Conservation (phyloP, 2,797 vertebrate genomes). For the Halcyon leucocephala region DNA sequence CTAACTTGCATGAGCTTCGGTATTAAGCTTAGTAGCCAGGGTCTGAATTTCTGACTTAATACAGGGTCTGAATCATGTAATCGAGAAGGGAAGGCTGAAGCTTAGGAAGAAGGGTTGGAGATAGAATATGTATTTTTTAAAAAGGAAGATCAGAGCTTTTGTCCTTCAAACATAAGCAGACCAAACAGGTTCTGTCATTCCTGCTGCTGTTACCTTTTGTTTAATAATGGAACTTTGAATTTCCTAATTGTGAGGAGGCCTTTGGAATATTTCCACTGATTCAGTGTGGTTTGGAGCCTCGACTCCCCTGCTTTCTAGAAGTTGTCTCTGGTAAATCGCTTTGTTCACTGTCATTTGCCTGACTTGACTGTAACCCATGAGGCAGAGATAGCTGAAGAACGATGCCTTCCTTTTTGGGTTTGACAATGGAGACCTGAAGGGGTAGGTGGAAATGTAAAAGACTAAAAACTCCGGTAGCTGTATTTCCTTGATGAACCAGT, state of each 20-base stretch:
- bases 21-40: background rate
- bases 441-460: background rate
- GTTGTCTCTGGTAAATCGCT: background rate
- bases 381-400: background rate
- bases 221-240: slow-evolving; percentile 2
- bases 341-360: background rate
- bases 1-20: slow-evolving; percentile 18
- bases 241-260: background rate
- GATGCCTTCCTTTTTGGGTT: background rate
- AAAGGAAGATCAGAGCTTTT: slow-evolving; percentile 21
- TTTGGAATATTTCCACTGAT: background rate
- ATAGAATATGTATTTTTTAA: background rate
- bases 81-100: background rate
- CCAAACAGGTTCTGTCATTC: slow-evolving; percentile 17
- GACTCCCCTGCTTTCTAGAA: background rate
- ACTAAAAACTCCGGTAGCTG: background rate
- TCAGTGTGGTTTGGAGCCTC: background rate
- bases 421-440: background rate
- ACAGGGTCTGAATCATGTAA: background rate
- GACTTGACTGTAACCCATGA: background rate
- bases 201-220: slow-evolving; percentile 1
- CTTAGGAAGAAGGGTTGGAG: background rate
- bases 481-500: slow-evolving; percentile 9
- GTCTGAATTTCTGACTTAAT: background rate
- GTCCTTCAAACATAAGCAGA: slow-evolving; percentile 26